These are phyloP conservation scores for Brevipalpus yothersi DNA, from an alignment of 1,140 invertebrate genomes.

Conservation along the genomic window DNA sequence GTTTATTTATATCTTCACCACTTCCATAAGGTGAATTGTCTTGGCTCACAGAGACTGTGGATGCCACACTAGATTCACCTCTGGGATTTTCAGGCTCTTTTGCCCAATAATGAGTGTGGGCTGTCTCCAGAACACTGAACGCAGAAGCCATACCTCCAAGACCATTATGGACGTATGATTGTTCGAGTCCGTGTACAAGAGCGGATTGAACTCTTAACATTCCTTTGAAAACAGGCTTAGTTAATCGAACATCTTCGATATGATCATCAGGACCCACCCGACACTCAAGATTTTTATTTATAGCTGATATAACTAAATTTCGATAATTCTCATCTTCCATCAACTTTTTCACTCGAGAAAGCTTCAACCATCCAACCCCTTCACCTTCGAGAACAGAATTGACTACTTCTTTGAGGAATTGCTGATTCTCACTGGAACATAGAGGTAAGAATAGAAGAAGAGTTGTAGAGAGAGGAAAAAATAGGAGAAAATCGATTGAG, in stretches of 20 bases:
- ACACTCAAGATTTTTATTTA: constrained; percentile 76
- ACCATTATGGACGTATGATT: constrained; percentile 75
- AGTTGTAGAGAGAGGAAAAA: too few species aligned
- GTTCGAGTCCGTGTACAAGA: constrained; percentile 64
- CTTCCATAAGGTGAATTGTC: constrained; percentile 36
- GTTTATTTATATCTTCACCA: constrained; percentile 35
- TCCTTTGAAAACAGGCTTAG: constrained; percentile 77
- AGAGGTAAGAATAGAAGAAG: constrained; percentile 6
- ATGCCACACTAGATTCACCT: constrained; percentile 15
- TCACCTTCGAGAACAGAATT: constrained; percentile 78
- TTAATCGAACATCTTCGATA: constrained; percentile 82
- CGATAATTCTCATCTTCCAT: constrained; percentile 98
- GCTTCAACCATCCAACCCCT: constrained; percentile 86
- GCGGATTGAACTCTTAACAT: constrained; percentile 77
- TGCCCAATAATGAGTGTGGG: constrained; percentile 93
- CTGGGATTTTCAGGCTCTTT: constrained; percentile 32
- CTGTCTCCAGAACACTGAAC: constrained; percentile 73
- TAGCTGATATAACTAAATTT: constrained; percentile 75
- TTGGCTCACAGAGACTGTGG: constrained; percentile 12
- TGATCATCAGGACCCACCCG: constrained; percentile 87
- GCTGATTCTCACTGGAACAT: constrained; percentile 28
- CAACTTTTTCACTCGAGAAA: constrained; percentile 74
- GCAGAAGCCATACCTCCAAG: constrained; percentile 90
- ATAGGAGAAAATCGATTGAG: too few species aligned
- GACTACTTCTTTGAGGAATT: constrained; percentile 43